Evolutionary conservation across 2,797 vertebrate genomes (phyloP), one percentile per base, ranked within the genome.

Genomic region (Hybognathus amarus): DNA sequence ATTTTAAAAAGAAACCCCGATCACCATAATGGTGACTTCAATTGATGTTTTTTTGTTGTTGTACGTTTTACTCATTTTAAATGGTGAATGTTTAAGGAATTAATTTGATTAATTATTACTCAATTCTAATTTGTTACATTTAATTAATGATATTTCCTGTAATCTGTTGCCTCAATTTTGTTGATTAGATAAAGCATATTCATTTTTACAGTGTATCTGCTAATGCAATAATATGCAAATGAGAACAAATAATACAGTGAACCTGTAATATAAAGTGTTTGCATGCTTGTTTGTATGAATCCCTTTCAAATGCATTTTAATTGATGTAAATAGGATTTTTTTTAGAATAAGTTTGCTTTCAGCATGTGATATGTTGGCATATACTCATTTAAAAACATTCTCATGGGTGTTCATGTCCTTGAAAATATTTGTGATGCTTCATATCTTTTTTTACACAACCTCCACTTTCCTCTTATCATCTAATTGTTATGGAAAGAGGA

Each of bases 171-270:
- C n/a, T n/a, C n/a, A n/a, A n/a, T n/a, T n/a, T n/a, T n/a, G n/a
- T n/a, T n/a, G n/a, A n/a, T n/a, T n/a, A n/a, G n/a, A n/a, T n/a
- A n/a, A n/a, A n/a, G n/a, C n/a, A n/a, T n/a, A n/a, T n/a, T n/a
- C n/a, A n/a, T n/a, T n/a, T n/a, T n/a, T n/a, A n/a, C n/a, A n/a
- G n/a, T n/a, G n/a, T n/a, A 54, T 73, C 54, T 56, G 47, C 63
- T 64, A 40, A 61, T 52, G 52, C 6, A 33, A 30, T 76, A 76
- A 61, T 3, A 38, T 67, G 52, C 11, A 81, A 70, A 69, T 81
- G 22, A 50, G 0, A 74, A 85, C 67, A 45, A 33, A 59, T 54
- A 17, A 7, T 38, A 54, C 66, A 6, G 24, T 70, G 17, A 45
- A 24, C n/a, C 17, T 20, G 24, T 76, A 10, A 47, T 27, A 7